Base-by-base conservation (phyloP, 1,140 invertebrate genomes). In the Manduca sexta region DNA sequence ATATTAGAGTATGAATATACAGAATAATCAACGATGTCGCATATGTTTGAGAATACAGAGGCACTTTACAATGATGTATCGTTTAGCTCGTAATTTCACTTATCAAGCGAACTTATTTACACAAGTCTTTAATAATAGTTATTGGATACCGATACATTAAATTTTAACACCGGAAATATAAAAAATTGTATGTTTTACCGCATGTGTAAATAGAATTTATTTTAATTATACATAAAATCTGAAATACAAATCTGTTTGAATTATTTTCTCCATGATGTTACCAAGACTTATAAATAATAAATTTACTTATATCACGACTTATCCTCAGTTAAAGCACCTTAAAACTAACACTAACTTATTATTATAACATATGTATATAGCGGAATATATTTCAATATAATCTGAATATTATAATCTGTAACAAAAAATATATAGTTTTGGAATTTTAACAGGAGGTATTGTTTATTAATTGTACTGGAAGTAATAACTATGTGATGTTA, bases 361-460 rank as follows among this genome's bases (percentile, higher is more conserved):
- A 50, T 45, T 52, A 64, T 59, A 73, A 69, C 60, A 59, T 54
- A 52, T 54, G 56, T 62, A 66, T 57, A 62, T 69, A 60, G 56
- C 62, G 54, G 57, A 57, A 63, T 67, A 52, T 61, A 52, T 51
- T 13, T 45, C 15, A 40, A 42, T 43, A 40, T 50, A 44, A 47
- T 41, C 35, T 46, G 40, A 45, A 31, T 63, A 67, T 69, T 58
- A 60, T 64, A 66, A 78, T 70, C 51, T 70, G 52, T 74, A 74
- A 79, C 69, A 70, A 76, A 72, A 4, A 68, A 74, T 80, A 82
- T 82, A 82, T 79, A 77, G 56, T 74, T 63, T 71, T 64, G 74
- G 69, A 82, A 69, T 77, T 70, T 81, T 48, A 81, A 81, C 75
- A 74, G 62, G 76, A 78, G 75, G 76, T 80, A 82, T 67, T 70